Evolutionary conservation across 2,113 vertebrate genomes (phyloP), one percentile per base, ranked within the genome.

Genomic region (Lathamus discolor): DNA sequence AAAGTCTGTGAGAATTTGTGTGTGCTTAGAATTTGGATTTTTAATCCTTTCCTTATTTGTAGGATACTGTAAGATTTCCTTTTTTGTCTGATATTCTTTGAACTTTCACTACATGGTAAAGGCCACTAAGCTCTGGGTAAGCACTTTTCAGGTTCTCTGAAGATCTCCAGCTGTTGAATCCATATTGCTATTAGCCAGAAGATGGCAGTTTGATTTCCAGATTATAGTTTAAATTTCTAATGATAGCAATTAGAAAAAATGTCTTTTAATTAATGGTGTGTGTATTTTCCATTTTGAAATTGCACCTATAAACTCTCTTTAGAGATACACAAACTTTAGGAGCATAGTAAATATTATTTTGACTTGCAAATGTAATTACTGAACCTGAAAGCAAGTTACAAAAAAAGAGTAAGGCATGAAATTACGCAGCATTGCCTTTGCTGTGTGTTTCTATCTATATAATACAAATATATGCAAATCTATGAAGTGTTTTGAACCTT

Each of bases 281-380:
- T 91, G 43, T 52, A 48, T 93, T 85, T 89, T 76, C n/a, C 33
- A 51, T 72, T 90, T 95, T 96, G 31, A 92, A 94, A 92, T 92
- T 88, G 22, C 69, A 86, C 39, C 69, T 92, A 90, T 90, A 90
- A 92, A 83, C 28, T 61, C 29, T 66, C 83, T 92, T 83, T 57
- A 93, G 83, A 70, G 78, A 86, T 39, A 92, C 83, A 95, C 75
- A 96, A 92, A 94, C 17, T 74, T 88, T 81, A 83, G 43, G 48
- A 95, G 79, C 55, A 92, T 18, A 90, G 83, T 80, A 93, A 92
- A 94, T 93, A 96, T 80, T 93, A 92, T 90, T 97, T 96, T 95
- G 90, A 95, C 82, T 94, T 96, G 85, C 61, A 93, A 96, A 97
- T 92, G 88, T 48, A 93, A 96, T 96, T 96, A 95, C 85, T 81